Conservation (phyloP, 2,888 invertebrate species). For the Taenaris catops region DNA sequence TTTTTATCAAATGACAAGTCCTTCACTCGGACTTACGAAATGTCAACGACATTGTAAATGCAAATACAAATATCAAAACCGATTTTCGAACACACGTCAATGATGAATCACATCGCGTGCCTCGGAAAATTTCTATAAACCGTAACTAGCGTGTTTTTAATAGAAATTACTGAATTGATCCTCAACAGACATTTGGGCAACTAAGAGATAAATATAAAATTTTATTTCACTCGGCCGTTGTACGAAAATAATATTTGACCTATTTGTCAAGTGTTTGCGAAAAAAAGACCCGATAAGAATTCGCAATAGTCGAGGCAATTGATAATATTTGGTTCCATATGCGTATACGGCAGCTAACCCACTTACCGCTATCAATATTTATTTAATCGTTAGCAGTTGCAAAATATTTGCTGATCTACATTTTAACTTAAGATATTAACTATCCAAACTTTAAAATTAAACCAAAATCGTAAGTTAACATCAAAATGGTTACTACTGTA, state of each 20-base stretch:
- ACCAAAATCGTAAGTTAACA: no score
- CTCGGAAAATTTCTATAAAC: conserved; percentile 50
- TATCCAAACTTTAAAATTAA: no score
- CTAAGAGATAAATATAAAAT: conserved; percentile 27
- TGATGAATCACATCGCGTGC: conserved; percentile 68
- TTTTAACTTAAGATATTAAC: conserved; percentile 1
- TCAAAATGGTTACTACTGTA: no score
- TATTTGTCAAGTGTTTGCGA: conserved; percentile 54
- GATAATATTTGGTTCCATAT: conserved; percentile 69
- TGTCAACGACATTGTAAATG: conserved; percentile 64
- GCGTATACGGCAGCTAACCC: conserved; percentile 69
- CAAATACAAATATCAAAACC: conserved; percentile 51
- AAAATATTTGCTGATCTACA: conserved; percentile 42
- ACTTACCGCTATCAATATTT: conserved; percentile 68
- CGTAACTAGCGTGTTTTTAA: conserved; percentile 32
- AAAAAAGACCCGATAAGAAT: conserved; percentile 60
- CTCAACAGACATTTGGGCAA: conserved; percentile 49
- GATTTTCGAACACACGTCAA: conserved; percentile 47
- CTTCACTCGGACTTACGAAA: conserved; percentile 45
- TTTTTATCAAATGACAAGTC: conserved; percentile 15
- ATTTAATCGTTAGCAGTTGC: conserved; percentile 55
- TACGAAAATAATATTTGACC: conserved; percentile 60
- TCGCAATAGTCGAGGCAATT: conserved; percentile 65
- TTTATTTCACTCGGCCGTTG: conserved; percentile 29
- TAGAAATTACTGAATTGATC: conserved; percentile 34